A percentile compares a stretch with the other conserved stretches of the same genome.
Evolutionary conservation across 2,888 invertebrate species (phyloP).

Genomic region (Frankliniella fusca): DNA sequence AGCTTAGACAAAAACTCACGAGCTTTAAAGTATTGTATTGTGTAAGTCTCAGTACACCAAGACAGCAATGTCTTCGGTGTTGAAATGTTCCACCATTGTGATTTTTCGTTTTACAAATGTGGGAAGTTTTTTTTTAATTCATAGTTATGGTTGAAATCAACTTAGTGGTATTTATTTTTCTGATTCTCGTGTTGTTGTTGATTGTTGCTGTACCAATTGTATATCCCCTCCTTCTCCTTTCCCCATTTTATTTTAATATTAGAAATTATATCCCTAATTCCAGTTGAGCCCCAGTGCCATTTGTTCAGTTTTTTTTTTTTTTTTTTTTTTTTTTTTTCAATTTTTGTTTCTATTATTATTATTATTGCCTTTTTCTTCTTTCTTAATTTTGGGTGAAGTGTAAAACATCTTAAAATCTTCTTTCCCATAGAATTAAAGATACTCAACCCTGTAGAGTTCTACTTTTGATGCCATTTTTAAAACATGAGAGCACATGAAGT

Average conservation of each 20-base stretch:
- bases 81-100: neutral
- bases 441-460: too few species aligned
- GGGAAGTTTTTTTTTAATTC: neutral
- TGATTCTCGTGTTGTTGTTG: too few species aligned
- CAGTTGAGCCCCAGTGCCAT: too few species aligned
- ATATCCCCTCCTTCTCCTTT: too few species aligned
- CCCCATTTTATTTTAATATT: too few species aligned
- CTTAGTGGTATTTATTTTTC: neutral
- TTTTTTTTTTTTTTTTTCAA: neutral
- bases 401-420: neutral
- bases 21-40: neutral
- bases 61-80: neutral
- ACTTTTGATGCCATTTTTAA: too few species aligned
- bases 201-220: too few species aligned
- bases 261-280: too few species aligned
- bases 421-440: neutral
- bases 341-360: neutral
- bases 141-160: neutral
- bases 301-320: neutral
- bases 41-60: too few species aligned
- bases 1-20: neutral
- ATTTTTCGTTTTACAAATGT: neutral
- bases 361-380: neutral
- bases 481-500: too few species aligned
- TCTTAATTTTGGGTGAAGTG: neutral